These are phyloP conservation scores for Drosophila leonis DNA, from an alignment of 2,888 invertebrate species.

Conservation along the genomic window DNA sequence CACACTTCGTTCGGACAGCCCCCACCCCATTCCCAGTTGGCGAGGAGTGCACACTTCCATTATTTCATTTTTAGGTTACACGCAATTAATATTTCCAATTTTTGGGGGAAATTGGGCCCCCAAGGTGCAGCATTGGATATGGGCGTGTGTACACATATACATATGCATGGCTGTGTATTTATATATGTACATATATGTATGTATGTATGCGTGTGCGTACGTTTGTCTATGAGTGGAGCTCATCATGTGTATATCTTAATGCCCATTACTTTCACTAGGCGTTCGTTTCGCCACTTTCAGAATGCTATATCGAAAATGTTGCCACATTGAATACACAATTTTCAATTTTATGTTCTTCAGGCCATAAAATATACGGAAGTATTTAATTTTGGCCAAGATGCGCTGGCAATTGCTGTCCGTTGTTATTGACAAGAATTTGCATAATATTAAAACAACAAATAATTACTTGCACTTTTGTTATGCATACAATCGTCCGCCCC, in stretches of 20 bases:
- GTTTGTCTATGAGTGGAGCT: conserved; percentile 20
- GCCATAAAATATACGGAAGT: not conserved
- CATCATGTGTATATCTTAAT: conserved; percentile 49
- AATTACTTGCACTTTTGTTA: conserved; percentile 76
- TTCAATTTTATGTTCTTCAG: conserved; percentile 28
- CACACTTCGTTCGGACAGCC: not conserved
- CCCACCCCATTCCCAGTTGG: conserved; percentile 4
- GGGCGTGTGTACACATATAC: conserved; percentile 26
- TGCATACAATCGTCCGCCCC: conserved; percentile 46
- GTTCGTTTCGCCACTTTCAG: conserved; percentile 70
- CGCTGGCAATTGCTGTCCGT: conserved; percentile 12
- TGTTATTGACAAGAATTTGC: conserved; percentile 32
- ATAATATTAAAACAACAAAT: conserved; percentile 50
- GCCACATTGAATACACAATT: conserved; percentile 72
- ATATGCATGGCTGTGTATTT: conserved; percentile 7
- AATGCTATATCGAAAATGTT: conserved; percentile 61
- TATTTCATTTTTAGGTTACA: conserved; percentile 76
- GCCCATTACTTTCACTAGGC: conserved; percentile 76
- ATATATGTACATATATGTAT: no score
- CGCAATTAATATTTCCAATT: conserved; percentile 71
- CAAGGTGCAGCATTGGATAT: conserved; percentile 44
- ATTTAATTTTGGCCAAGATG: conserved; percentile 5
- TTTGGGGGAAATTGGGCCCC: conserved; percentile 31
- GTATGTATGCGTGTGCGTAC: conserved; percentile 10
- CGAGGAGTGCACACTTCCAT: conserved; percentile 69